Base-by-base conservation (phyloP, 1,140 invertebrate species). In the Drosophila mojavensis region DNA sequence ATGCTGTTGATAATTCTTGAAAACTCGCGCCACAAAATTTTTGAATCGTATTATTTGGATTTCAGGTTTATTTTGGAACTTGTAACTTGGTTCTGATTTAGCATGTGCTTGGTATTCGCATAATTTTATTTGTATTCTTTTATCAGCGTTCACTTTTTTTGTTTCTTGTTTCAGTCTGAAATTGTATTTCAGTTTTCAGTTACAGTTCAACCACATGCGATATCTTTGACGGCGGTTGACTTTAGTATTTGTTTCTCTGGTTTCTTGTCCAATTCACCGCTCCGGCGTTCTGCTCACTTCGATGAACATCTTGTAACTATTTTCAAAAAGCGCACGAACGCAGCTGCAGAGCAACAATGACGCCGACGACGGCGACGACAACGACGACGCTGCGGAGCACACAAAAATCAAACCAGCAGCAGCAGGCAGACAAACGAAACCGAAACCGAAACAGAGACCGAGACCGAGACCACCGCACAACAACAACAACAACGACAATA, bases 241-340 rank as follows among this genome's bases (percentile, higher is more conserved):
- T 63, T 71, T 13, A 1, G 1, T 39, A 36, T 7, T 64, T 65
- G 53, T 33, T 0, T 33, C 47, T 30, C 5, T 30, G 28, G 53
- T 74, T 67, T 51, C 55, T 74, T 78, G 65, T 75, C 84, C 70
- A 79, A 69, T 86, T 86, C 76, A 75, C 90, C 90, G 90, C 85
- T 84, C 75, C 85, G 84, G 86, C 82, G 90, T 91, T 91, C 90
- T 89, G 81, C 78, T 90, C 90, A 86, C 89, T 91, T 86, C 90
- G 90, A 90, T 90, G 85, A 91, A 89, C 81, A 91, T 91, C 85
- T 91, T 91, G 90, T 91, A 91, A 91, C 90, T 91, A 91, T 90
- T 91, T 91, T 91, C 75, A 75, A 91, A 91, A 89, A 89, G 83
- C 83, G 89, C 89, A 91, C 89, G 89, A 81, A 83, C 89, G 77